Base-by-base conservation (phyloP, 2,113 vertebrate species). In the Echinops telfairi region DNA sequence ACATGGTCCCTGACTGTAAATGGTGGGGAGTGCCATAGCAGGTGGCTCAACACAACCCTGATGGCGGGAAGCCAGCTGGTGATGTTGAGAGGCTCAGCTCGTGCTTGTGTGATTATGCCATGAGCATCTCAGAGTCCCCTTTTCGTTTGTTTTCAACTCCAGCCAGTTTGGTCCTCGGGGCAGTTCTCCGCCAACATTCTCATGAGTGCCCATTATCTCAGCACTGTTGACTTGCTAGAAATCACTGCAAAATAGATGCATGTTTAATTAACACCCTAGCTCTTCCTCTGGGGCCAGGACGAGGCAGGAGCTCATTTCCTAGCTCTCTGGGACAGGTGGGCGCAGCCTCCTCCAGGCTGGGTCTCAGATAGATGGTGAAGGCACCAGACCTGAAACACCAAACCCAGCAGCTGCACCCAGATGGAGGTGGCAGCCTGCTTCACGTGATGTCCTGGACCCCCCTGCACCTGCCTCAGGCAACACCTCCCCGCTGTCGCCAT, bases 101-200 rank as follows among this genome's bases (percentile, higher is more conserved):
- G 64, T 73, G 71, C 86, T 60, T 64, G 27, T 73, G 58, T 70
- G 62, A 70, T 27, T 6, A 5, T n/a, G 36, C 47, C 38, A 12
- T 33, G 36, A 53, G 6, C 19, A 4, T 62, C 82, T 92, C 90
- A 25, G 3, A 78, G 79, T 36, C 43, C 47, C 23, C 70, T 57
- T 84, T 75, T 25, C 27, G 31, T 89, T 96, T 58, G 38, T 85
- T 90, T 76, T 64, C 62, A 82, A 83, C 64, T n/a, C 70, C 20
- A 73, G 7, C 62, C 20, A 43, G 75, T 82, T 83, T 70, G 64
- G 29, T 66, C 62, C 81, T 86, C 0, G 0, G 60, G 16, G 79
- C 38, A 47, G 38, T 43, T 73, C 53, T 75, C 78, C 11, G 2
- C 73, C 68, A 40, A 83, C 62, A 0, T 57, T 47, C 58, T 81